Base-by-base conservation (phyloP, 2,888 invertebrate genomes). In the Tiliacea citrago region DNA sequence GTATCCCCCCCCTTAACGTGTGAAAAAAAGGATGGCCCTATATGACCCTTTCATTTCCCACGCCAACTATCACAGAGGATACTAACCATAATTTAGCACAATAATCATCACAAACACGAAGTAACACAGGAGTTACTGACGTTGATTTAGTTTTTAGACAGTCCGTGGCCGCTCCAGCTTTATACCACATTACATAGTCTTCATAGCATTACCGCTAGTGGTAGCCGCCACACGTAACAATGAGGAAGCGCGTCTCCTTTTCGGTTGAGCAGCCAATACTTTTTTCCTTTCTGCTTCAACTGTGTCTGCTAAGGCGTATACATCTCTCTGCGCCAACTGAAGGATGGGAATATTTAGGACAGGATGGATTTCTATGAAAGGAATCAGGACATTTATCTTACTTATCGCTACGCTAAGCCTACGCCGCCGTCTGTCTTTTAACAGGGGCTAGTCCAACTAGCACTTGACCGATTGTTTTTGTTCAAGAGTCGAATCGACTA, bases 241-340 rank as follows among this genome's bases (percentile, higher is more conserved):
- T 49, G 90, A 90, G 0, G 94, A 93, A 12, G 94, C 90, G 16
- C 92, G 89, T 83, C 90, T 91, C 87, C 91, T 96, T 88, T 93
- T 95, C 4, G 95, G 94, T 18, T 93, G 92, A 2, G 93, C 92
- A 1, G 91, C 95, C 80, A 93, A 92, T 57, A 86, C 10, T 82
- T 77, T 90, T 83, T 90, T 91, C 65, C 91, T 91, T 68, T 95
- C 95, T 60, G 77, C 92, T 85, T 93, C 92, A 63, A 92, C 9
- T 51, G 47, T 63, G 77, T 96, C 95, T 0, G 95, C 94, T 72
- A 91, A 79, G 49, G 90, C 81, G 84, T 95, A 96, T 0, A 92
- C 92, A 10, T 91, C 92, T 84, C 85, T 92, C 5, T 94, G 89
- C 39, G 93, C 92, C 61, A 95, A 93, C 96, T 96, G 90, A 35